These are phyloP conservation scores for Eutolmus rufibarbis DNA, from an alignment of 2,888 invertebrate species.

Conservation along the genomic window DNA sequence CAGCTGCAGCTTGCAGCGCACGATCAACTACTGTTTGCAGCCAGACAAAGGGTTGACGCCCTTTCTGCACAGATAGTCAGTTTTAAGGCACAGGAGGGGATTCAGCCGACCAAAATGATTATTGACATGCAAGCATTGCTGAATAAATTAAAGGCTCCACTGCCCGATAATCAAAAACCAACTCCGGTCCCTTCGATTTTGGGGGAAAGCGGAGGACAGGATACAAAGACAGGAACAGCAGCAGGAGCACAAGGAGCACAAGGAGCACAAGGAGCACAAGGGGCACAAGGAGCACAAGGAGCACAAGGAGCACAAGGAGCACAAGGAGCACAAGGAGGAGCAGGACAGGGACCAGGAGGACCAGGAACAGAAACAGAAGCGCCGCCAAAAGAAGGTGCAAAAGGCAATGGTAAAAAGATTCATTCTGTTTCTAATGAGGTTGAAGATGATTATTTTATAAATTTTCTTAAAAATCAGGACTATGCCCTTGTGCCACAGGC, in stretches of 20 bases:
- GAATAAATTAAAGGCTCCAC: constrained; percentile 55
- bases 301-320: neutral
- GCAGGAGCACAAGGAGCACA: neutral
- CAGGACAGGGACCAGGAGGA: neutral
- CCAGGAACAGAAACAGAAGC: neutral
- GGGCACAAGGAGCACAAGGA: neutral
- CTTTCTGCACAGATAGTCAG: constrained; percentile 61
- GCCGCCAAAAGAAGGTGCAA: neutral
- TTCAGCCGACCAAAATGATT: constrained; percentile 54
- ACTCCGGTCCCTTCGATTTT: constrained; percentile 57
- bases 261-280: neutral
- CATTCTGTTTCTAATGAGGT: neutral
- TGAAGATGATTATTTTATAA: neutral
- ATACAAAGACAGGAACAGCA: neutral
- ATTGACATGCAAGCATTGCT: constrained; percentile 56
- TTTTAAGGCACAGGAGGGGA: constrained; percentile 59
- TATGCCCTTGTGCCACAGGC: neutral
- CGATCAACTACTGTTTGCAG: constrained; percentile 61
- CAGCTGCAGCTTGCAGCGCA: constrained; percentile 62
- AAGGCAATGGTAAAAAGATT: neutral
- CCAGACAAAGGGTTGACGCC: constrained; percentile 61
- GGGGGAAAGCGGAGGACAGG: neutral
- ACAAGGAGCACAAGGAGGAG: neutral
- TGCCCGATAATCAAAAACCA: constrained; percentile 54
- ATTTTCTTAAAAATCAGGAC: neutral